Conservation (phyloP, 2,797 vertebrate genomes). For the Falco cherrug region DNA sequence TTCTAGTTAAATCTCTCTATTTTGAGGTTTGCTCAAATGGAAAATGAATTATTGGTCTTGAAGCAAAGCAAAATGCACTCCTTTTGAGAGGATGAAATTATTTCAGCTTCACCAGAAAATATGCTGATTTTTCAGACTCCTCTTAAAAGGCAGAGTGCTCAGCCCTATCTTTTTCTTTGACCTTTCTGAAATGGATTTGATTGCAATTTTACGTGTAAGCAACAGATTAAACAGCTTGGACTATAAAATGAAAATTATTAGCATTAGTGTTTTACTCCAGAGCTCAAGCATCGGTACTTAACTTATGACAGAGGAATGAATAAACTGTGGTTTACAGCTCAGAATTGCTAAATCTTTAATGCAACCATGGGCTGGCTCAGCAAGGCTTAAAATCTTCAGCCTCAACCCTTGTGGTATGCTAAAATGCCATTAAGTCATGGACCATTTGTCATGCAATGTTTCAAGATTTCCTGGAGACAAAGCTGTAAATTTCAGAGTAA, state of each 20-base stretch:
- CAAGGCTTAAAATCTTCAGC: not conserved
- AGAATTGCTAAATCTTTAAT: conserved; percentile 11
- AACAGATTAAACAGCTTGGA: not conserved
- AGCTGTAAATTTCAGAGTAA: conserved; percentile 16
- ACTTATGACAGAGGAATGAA: not conserved
- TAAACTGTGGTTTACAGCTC: not conserved
- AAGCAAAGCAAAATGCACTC: not conserved
- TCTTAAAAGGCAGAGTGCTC: not conserved
- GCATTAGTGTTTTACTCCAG: not conserved
- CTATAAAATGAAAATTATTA: not conserved
- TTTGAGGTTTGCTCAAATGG: not conserved
- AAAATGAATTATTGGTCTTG: not conserved
- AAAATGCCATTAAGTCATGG: not conserved
- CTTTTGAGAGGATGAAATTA: not conserved
- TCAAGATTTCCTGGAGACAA: conserved; percentile 17
- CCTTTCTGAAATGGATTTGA: not conserved
- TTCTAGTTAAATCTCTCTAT: not conserved
- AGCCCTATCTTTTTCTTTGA: not conserved
- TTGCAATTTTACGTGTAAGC: not conserved
- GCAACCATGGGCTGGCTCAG: not conserved
- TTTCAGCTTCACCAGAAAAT: not conserved
- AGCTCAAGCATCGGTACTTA: not conserved
- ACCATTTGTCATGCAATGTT: not conserved
- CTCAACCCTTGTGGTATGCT: not conserved
- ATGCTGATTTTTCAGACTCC: not conserved